phyloP scores from a whole-genome alignment of 1,140 invertebrate species.

The Teleopsis dalmanni region DNA sequence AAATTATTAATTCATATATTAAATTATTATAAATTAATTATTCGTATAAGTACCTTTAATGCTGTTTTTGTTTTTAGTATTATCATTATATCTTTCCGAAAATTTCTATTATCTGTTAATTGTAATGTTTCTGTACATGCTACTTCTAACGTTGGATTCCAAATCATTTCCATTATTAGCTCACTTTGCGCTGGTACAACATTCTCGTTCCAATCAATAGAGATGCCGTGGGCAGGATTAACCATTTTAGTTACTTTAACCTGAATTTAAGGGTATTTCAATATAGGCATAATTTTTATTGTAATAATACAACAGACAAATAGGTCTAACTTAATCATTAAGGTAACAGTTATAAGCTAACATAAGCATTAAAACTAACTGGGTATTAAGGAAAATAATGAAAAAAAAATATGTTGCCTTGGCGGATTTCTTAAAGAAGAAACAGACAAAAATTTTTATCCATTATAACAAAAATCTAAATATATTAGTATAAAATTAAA shows the following conservation, averaged over 20 bases:
- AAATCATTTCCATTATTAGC: constrained; percentile 49
- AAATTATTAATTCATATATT: neutral
- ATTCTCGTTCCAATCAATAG: constrained; percentile 48
- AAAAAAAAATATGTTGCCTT: too few species aligned
- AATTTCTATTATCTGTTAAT: constrained; percentile 54
- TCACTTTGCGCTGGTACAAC: constrained; percentile 45
- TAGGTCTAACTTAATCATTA: too few species aligned
- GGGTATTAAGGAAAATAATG: too few species aligned
- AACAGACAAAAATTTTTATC: too few species aligned
- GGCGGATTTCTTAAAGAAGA: too few species aligned
- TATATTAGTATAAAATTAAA: too few species aligned
- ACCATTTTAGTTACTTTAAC: constrained; percentile 52
- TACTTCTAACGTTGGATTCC: constrained; percentile 53
- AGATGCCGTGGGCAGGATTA: constrained; percentile 50
- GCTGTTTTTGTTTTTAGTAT: constrained; percentile 49
- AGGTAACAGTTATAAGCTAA: too few species aligned
- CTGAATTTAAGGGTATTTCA: constrained; percentile 37
- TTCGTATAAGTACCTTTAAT: constrained; percentile 2
- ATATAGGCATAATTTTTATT: neutral
- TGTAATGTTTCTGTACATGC: constrained; percentile 55
- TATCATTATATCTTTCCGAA: constrained; percentile 59
- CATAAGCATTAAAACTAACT: too few species aligned
- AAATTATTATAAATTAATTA: neutral
- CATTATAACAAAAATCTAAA: too few species aligned
- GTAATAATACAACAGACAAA: too few species aligned